Evolutionary conservation across 2,797 vertebrate species (phyloP), one percentile per base, ranked within the genome.

Genomic region (Apogon talboti): DNA sequence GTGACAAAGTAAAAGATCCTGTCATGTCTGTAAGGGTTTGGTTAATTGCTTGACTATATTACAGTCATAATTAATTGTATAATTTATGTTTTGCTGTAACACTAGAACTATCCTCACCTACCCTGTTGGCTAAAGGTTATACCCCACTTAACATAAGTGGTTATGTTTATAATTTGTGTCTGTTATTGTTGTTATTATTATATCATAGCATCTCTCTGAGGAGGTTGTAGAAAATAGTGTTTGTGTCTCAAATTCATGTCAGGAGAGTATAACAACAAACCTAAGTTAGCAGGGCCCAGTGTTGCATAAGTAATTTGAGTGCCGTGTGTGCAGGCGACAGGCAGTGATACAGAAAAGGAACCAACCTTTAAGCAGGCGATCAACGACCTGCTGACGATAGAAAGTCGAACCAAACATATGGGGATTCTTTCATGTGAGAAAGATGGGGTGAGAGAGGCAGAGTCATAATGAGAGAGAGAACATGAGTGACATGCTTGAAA

Each of bases 401-500:
- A 80, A 74, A 48, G 68, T 74, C n/a, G 3, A 81, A 66, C 43
- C 57, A 69, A 81, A 83, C 82, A 78, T 79, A 79, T 65, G 74
- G 48, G 74, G 70, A 82, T 69, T 62, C 66, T 69, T 73, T 81
- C 65, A 68, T 82, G 54, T 41, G 59, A 68, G 70, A 70, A 56
- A 69, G 52, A 66, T 15, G 62, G 62, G 57, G 4, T 50, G 30
- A 50, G 51, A 28, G 52, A 74, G 71, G 9, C 14, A 71, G 37
- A 72, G 65, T 58, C 62, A 43, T 72, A 81, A 84, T 53, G 16
- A 82, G 46, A 67, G 57, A 60, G 61, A 63, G 60, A 47, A 41
- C 52, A 76, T 70, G 75, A 76, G 88, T 86, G 91, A 90, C 89
- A 91, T 78, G 88, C 86, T 91, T 86, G 82, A 88, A 92, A 92